Evolutionary conservation across 2,888 invertebrate genomes (phyloP), one percentile per base, ranked within the genome.

Genomic region (Zygothrica quintamaculata): DNA sequence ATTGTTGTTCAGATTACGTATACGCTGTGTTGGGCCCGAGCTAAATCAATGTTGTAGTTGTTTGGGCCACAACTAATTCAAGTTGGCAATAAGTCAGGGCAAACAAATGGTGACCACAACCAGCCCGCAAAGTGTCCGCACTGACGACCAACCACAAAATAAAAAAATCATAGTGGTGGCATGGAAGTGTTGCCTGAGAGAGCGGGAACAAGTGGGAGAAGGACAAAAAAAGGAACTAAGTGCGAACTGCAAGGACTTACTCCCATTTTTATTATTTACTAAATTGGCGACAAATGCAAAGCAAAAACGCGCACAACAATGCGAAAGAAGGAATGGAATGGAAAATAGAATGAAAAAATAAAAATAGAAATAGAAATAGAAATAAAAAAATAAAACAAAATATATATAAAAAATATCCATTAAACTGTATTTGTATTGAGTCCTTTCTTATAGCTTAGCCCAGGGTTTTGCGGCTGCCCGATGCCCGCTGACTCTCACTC

Each of bases 201-300:
- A n/a, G 37, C 4, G 40, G 40, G 12, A 22, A 5, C 3, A 22
- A 22, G 11, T 7, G 22, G 2, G 58, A 11, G 25, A 6, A 13
- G 16, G 26, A 2, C 5, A 5, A 22, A 22, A 29, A 40, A 13
- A 50, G 42, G 42, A 57, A 58, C 64, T 36, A 77, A 80, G 79
- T 80, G 84, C 87, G 84, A 78, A 79, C 68, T 68, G 77, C 81
- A 76, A 77, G 87, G 77, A 77, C 69, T 75, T 81, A 73, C 76
- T 74, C 57, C 77, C 64, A 66, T 74, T 77, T 71, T 76, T 79
- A 74, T 88, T 87, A 74, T 78, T 88, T 82, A 80, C 74, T 80
- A 82, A 85, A 89, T 89, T 88, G 89, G 77, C 80, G 86, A 81
- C 87, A 77, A 84, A 82, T 80, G 87, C 73, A 84, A 75, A 82